Percentiles rank a stretch among this genome's conserved stretches.
Evolutionary conservation across 2,797 vertebrate species (phyloP).

Genomic region (Oreochromis grahami): DNA sequence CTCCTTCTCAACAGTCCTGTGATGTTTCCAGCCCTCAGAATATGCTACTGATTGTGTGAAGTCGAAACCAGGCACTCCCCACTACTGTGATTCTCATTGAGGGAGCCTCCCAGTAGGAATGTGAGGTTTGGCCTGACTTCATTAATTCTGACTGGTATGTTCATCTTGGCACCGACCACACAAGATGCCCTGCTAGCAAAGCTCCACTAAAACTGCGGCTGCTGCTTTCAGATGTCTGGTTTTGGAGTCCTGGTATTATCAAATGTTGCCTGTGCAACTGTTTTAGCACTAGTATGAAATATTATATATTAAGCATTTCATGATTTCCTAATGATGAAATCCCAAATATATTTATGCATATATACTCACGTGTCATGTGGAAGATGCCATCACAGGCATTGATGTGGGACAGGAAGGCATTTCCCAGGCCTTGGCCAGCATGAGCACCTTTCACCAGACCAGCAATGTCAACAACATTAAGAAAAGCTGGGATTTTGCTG

Average conservation of each 20-base stretch:
- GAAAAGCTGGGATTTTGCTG: conserved; percentile 94
- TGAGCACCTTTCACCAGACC: conserved; percentile 95
- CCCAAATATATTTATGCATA: background rate
- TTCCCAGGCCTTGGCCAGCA: conserved; percentile 91
- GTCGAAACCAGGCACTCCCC: conserved; percentile 1
- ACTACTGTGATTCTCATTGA: conserved; percentile 25
- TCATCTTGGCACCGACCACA: conserved; percentile 33
- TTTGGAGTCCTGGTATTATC: background rate
- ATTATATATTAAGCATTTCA: background rate
- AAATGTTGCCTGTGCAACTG: background rate
- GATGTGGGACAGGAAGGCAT: conserved; percentile 96
- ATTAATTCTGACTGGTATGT: conserved; percentile 30
- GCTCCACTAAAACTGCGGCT: background rate
- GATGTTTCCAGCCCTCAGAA: conserved; percentile 32
- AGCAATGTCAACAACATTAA: conserved; percentile 95
- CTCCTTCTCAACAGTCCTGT: conserved; percentile 1
- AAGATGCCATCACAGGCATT: conserved; percentile 93
- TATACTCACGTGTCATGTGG: conserved; percentile 89
- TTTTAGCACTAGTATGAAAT: background rate
- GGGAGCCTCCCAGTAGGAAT: conserved; percentile 35
- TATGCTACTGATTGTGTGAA: conserved; percentile 33
- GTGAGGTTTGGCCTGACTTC: conserved; percentile 43
- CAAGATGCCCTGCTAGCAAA: conserved; percentile 7
- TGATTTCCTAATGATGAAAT: background rate
- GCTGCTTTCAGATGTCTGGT: background rate